phyloP scores from a whole-genome alignment of 2,113 vertebrate genomes.

The Albula glossodonta region DNA sequence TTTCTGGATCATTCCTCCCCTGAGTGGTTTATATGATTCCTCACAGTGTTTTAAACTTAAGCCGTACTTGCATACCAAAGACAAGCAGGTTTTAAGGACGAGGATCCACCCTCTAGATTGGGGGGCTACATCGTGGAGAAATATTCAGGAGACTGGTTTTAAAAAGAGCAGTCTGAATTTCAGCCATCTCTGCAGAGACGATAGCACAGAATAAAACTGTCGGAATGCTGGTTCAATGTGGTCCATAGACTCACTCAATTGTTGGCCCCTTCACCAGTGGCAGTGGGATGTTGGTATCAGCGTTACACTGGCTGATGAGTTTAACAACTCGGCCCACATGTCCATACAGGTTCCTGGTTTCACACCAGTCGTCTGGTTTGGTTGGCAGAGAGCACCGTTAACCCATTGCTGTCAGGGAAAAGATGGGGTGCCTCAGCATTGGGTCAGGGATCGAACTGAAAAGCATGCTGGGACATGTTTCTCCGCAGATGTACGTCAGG shows the following conservation, averaged over 20 bases:
- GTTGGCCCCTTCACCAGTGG: background rate
- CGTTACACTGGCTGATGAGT: background rate
- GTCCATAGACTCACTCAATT: background rate
- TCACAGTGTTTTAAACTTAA: background rate
- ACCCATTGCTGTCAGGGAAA: background rate
- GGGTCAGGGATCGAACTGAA: no score
- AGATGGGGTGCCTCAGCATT: background rate
- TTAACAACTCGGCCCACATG: background rate
- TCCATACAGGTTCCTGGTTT: background rate
- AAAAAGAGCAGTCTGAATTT: no score
- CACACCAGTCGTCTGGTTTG: background rate
- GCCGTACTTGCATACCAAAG: background rate
- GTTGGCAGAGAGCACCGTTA: background rate
- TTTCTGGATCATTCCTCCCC: background rate
- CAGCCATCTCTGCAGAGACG: no score
- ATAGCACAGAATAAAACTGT: background rate
- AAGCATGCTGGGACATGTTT: background rate
- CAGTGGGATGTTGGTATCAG: background rate
- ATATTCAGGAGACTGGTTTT: no score
- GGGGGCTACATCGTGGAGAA: no score
- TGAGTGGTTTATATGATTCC: no score
- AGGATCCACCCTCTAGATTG: no score
- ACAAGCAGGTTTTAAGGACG: no score
- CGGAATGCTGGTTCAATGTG: background rate
- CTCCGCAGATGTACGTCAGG: background rate